Percentiles rank a stretch among this genome's conserved stretches.
Conservation (phyloP, 2,888 invertebrate genomes). For the Bembecia ichneumoniformis region DNA sequence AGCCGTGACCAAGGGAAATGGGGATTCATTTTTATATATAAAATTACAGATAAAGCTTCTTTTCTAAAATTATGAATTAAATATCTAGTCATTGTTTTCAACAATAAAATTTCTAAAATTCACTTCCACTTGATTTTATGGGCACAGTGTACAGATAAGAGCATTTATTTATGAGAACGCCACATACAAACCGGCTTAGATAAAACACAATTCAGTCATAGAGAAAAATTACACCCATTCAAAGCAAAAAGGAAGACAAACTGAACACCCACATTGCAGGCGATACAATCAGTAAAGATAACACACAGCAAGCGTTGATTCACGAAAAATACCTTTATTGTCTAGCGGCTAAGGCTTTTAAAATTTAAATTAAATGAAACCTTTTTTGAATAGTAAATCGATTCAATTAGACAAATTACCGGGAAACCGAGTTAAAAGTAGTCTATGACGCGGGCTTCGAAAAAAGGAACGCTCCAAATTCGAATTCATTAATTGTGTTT, state of each 20-base stretch:
- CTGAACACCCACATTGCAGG: conserved; percentile 16
- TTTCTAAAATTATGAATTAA: too few relatives aligned
- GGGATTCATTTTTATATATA: too few relatives aligned
- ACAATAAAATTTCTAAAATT: too few relatives aligned
- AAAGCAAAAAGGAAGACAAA: conserved; percentile 2
- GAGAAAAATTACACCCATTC: conserved; percentile 1
- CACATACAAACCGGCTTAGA: not conserved
- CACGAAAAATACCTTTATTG: conserved; percentile 10
- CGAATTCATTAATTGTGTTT: conserved; percentile 27
- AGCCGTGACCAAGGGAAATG: too few relatives aligned
- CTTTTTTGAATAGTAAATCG: conserved; percentile 15
- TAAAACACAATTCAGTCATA: not conserved
- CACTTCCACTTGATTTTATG: not conserved
- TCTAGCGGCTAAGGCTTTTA: conserved; percentile 3
- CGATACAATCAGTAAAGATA: conserved; percentile 13
- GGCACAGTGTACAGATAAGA: not conserved
- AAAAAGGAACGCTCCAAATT: conserved; percentile 19
- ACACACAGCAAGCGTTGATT: conserved; percentile 14
- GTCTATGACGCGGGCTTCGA: conserved; percentile 20
- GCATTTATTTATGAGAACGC: not conserved
- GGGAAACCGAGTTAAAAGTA: conserved; percentile 9
- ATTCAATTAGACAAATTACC: conserved; percentile 20
- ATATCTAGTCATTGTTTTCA: too few relatives aligned
- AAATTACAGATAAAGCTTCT: too few relatives aligned
- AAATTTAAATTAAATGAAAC: not conserved